Conservation (phyloP, 2,113 vertebrate genomes). For the Apeltes quadracus region DNA sequence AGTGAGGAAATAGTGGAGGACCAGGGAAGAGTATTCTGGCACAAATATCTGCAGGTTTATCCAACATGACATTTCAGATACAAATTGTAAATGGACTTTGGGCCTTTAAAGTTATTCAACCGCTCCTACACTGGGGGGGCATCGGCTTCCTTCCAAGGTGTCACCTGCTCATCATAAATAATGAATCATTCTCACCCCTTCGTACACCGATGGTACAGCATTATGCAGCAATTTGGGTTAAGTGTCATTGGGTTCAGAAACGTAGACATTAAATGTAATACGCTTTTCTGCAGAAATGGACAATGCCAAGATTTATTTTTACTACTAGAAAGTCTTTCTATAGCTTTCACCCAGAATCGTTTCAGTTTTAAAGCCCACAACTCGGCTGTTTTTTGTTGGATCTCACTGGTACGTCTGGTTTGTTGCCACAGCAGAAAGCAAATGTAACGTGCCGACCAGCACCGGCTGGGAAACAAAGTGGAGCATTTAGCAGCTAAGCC, state of each 20-base stretch:
- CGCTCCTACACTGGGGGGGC: no score
- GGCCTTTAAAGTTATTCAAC: no score
- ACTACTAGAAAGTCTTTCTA: neutral
- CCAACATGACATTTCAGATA: neutral
- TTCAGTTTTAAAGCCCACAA: neutral
- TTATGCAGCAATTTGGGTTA: no score
- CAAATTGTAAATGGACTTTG: no score
- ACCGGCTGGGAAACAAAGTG: neutral
- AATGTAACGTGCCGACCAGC: neutral
- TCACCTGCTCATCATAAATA: no score
- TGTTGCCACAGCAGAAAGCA: neutral
- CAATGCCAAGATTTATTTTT: no score
- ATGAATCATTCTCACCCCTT: no score
- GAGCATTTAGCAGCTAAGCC: neutral
- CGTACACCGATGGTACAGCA: no score
- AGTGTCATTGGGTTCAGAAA: neutral
- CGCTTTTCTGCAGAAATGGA: no score
- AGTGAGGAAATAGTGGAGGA: neutral
- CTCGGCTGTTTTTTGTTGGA: neutral
- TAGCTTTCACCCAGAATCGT: neutral
- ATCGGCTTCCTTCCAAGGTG: no score
- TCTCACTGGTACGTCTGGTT: neutral
- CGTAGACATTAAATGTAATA: neutral
- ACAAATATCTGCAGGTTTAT: neutral
- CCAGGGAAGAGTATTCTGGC: neutral